Percentiles rank a stretch among this genome's conserved stretches.
Conservation (phyloP, 2,797 vertebrate species). For the Carapus acus region DNA sequence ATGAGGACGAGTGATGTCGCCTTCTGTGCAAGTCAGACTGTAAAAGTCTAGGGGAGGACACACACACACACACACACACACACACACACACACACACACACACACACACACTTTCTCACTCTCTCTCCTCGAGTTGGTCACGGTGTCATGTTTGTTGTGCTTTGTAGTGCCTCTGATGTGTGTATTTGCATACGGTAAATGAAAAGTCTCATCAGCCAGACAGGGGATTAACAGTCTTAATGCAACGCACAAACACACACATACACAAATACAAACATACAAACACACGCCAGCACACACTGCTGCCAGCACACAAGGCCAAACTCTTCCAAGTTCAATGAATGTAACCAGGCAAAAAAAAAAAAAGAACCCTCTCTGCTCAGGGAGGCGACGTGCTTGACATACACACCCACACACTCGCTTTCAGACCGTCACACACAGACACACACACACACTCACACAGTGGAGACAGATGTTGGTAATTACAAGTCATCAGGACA, state of each 20-base stretch:
- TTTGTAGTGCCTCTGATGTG: slow-evolving; percentile 45
- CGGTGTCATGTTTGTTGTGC: slow-evolving; percentile 36
- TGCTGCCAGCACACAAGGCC: slow-evolving; percentile 11
- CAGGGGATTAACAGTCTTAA: slow-evolving; percentile 62
- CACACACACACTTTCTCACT: too few relatives aligned
- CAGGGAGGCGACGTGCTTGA: slow-evolving; percentile 7
- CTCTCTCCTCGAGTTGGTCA: slow-evolving; percentile 48
- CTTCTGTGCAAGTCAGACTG: too few relatives aligned
- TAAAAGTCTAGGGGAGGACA: too few relatives aligned
- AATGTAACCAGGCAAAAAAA: too few relatives aligned
- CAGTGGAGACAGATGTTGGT: slow-evolving; percentile 49
- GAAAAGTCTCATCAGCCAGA: slow-evolving; percentile 57
- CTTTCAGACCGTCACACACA: slow-evolving; percentile 1
- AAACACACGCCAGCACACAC: slow-evolving; percentile 52
- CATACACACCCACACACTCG: neutral
- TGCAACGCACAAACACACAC: too few relatives aligned
- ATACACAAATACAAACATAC: neutral
- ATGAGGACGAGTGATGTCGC: too few relatives aligned
- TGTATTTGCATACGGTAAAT: slow-evolving; percentile 67
- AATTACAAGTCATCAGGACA: slow-evolving; percentile 52
- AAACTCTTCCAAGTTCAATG: neutral
- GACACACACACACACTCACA: slow-evolving; percentile 10
- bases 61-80: too few relatives aligned
- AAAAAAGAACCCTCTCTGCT: slow-evolving; percentile 12
- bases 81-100: too few relatives aligned